phyloP scores from a whole-genome alignment of 2,888 invertebrate species.

The Pseudoips prasinana region DNA sequence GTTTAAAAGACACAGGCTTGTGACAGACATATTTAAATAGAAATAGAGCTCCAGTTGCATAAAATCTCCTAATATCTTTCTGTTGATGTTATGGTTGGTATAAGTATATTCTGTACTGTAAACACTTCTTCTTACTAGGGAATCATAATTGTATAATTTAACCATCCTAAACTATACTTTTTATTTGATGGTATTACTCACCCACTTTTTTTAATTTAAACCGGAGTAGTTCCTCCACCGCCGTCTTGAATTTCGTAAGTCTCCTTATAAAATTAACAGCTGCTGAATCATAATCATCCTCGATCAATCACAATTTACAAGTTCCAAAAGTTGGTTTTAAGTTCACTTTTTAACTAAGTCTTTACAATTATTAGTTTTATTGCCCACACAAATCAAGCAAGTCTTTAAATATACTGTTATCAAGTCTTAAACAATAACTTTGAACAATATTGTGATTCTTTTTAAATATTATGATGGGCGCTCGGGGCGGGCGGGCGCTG shows the following conservation, averaged over 20 bases:
- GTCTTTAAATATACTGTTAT: neutral
- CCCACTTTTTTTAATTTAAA: constrained; percentile 65
- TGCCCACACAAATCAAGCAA: neutral
- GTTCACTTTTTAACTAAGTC: constrained; percentile 15
- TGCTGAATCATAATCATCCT: constrained; percentile 36
- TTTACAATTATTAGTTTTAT: constrained; percentile 1
- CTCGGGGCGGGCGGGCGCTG: constrained; percentile 47
- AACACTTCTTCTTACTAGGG: no score
- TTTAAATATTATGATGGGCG: constrained; percentile 28
- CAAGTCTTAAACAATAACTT: constrained; percentile 8
- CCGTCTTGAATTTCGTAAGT: constrained; percentile 41
- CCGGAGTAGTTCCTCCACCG: constrained; percentile 35
- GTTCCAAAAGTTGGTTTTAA: constrained; percentile 24
- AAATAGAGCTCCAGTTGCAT: no score
- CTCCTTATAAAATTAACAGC: constrained; percentile 23
- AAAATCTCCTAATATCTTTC: no score
- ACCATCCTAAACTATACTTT: no score
- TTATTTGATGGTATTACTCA: no score
- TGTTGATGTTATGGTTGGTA: no score
- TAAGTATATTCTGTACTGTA: no score
- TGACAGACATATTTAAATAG: no score
- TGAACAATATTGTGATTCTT: constrained; percentile 23
- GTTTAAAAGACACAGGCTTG: no score
- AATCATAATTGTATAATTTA: no score
- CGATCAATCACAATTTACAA: constrained; percentile 29